A percentile compares a stretch with the other conserved stretches of the same genome.
phyloP scores from a whole-genome alignment of 2,888 invertebrate species.

The Blastobasis lacticolella region DNA sequence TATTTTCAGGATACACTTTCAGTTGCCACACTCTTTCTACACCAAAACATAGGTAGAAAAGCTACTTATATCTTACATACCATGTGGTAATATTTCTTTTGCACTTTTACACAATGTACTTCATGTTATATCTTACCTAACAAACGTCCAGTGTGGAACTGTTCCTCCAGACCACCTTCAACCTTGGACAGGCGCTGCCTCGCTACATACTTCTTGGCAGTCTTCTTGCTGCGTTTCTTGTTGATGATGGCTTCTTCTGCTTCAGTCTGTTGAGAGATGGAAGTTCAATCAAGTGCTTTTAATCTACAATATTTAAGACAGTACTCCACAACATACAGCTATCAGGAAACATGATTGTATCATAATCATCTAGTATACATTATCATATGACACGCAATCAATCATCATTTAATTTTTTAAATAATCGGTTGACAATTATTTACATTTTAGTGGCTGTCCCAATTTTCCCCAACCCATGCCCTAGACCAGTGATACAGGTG shows the following conservation, averaged over 20 bases:
- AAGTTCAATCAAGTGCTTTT: background rate
- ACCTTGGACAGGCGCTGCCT: conserved; percentile 96
- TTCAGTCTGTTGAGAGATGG: conserved; percentile 77
- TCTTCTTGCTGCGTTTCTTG: conserved; percentile 95
- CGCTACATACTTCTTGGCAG: conserved; percentile 92
- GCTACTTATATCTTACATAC: too few species aligned
- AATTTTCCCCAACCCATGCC: too few species aligned
- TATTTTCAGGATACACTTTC: too few species aligned
- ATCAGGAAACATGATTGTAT: conserved; percentile 3
- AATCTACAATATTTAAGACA: background rate
- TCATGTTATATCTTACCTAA: conserved; percentile 80
- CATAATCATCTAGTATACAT: conserved; percentile 21
- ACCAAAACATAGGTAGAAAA: too few species aligned
- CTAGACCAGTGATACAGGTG: too few species aligned
- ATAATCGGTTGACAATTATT: background rate
- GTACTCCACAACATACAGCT: background rate
- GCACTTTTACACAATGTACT: too few species aligned
- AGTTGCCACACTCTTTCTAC: too few species aligned
- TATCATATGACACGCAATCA: conserved; percentile 77
- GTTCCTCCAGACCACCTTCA: conserved; percentile 94
- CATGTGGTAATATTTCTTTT: too few species aligned
- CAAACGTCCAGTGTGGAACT: conserved; percentile 96
- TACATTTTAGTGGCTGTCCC: too few species aligned
- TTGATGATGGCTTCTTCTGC: conserved; percentile 95
- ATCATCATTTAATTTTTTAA: conserved; percentile 40